Base-by-base conservation (phyloP, 2,888 invertebrate species). In the Meiosimyza platycephala region DNA sequence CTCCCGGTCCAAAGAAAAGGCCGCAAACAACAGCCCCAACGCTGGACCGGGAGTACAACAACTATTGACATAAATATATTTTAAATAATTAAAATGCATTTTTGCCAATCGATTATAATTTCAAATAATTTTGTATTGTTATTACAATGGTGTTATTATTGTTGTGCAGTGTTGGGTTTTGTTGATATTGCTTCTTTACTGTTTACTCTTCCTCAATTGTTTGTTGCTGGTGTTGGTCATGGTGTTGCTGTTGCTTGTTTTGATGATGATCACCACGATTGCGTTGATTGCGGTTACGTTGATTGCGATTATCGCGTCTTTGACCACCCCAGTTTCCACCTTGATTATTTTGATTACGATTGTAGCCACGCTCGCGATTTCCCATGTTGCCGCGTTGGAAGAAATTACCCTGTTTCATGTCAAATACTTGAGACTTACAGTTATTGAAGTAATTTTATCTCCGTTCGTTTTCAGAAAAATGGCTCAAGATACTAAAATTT, bases 391-490 rank as follows among this genome's bases (percentile, higher is more conserved):
- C 93, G 74, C 95, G 90, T 82, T 94, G 92, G 90, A 95, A 94
- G 91, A 94, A 95, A 85, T 94, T 94, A 76, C 95, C 95, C 88
- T 95, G 95, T 86, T 96, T 96, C 88, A 93, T 92, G 89, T 99
- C 28, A 28, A 28, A 28, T 28, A 28, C 28, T 28, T 4, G 3
- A 5, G 40, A 40, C 40, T 40, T 40, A 28, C 40, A 9, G 5
- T 40, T 40, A 40, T 9, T 40, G 6, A 40, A 9, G 9, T 9
- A 40, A 40, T 48, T 57, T 15, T 51, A 54, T 12, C 12, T 62
- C 64, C n/a, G n/a, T 64, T 13, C 70, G 16, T 48, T 78, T 77
- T 1, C 72, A 77, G 77, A 50, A 75, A 67, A 74, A 79, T 79
- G 78, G 77, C 78, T 68, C 77, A 76, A 71, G 74, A 74, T 72